A percentile compares a stretch with the other conserved stretches of the same genome.
phyloP scores from a whole-genome alignment of 53 echinoderm and acorn worm species.

The Paracentrotus lividus region DNA sequence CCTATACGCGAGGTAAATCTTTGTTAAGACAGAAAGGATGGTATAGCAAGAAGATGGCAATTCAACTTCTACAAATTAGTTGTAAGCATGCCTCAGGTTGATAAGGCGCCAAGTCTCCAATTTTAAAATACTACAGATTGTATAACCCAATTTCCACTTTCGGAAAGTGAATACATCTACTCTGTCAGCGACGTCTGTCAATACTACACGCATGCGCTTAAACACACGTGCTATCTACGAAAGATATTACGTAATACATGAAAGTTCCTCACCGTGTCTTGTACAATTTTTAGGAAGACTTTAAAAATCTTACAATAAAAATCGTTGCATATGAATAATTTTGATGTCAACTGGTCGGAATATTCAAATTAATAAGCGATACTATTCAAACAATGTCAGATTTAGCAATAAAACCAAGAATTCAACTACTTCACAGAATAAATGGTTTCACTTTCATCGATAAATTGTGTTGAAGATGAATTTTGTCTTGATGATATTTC shows the following conservation, averaged over 20 bases:
- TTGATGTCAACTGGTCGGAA: not conserved
- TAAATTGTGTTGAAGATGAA: not conserved
- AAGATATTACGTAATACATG: not conserved
- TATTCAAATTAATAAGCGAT: too few species aligned
- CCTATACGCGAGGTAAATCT: not conserved
- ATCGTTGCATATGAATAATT: not conserved
- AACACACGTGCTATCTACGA: not conserved
- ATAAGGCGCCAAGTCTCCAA: not conserved
- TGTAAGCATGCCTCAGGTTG: not conserved
- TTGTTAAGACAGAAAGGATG: not conserved
- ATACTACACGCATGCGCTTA: not conserved
- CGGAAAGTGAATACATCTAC: not conserved
- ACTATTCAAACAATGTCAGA: not conserved
- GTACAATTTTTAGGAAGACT: not conserved
- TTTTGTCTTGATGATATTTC: too few species aligned
- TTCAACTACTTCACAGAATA: not conserved
- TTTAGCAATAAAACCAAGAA: not conserved
- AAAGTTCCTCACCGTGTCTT: not conserved
- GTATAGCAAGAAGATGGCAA: not conserved
- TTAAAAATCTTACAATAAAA: not conserved
- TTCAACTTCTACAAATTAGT: not conserved
- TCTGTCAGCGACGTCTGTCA: not conserved
- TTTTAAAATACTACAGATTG: not conserved
- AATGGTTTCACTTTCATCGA: not conserved
- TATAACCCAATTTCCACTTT: not conserved